Evolutionary conservation across 2,113 vertebrate species (phyloP), one percentile per base, ranked within the genome.

Genomic region (Butastur rufipennis): DNA sequence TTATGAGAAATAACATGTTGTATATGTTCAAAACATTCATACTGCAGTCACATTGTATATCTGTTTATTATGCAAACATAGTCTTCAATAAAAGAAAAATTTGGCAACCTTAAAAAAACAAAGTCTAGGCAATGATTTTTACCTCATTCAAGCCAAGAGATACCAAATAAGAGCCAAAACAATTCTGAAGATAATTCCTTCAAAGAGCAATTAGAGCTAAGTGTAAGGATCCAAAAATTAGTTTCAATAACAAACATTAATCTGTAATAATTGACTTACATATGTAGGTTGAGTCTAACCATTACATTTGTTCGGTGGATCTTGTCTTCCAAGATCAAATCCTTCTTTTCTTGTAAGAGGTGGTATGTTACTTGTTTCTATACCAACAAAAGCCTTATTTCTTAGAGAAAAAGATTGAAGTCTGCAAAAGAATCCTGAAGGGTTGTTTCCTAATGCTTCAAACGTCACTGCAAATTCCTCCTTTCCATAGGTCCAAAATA

Each of bases 81-180:
- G 22, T 25, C 43, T 45, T 91, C 29, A 85, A 10, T 4, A 71
- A 31, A 73, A 53, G 13, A 74, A 73, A 81, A 91, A 38, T 8
- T 11, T 38, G 2, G 0, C 31, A 38, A 29, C 20, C 13, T 40
- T 7, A 61, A 32, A 27, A 10, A 3, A 1, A 7, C 20, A 21
- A 18, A 40, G 3, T 27, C 13, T 45, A 72, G 21, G 19, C 18
- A 59, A 6, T 68, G 7, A 23, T 16, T 50, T 66, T 72, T 22
- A 42, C 13, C 21, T 74, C 7, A 6, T 66, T 82, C n/a, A 79
- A 79, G 29, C 22, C 3, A 50, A 19, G 13, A 56, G 34, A 40
- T 93, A 45, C 8, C 9, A 47, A 73, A 16, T 34, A 11, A 81
- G 43, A 67, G 23, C 31, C 29, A 78, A 74, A 91, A 32, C 7